Evolutionary conservation across 1,140 invertebrate genomes (phyloP), one percentile per base, ranked within the genome.

Genomic region (Drosophila sp.): DNA sequence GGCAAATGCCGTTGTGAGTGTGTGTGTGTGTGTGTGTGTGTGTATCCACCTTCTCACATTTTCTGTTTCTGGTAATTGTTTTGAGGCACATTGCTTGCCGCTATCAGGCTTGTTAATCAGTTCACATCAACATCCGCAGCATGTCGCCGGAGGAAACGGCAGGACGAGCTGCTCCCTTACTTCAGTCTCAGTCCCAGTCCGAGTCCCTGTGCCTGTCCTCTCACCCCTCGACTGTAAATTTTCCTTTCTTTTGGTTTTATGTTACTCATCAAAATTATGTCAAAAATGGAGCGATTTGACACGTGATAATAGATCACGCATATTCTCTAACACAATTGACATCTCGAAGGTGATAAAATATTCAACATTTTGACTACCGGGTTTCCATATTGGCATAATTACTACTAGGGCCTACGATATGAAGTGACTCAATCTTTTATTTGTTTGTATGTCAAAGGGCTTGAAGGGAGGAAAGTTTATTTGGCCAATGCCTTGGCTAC

Each of bases 71-170:
- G 41, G 58, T 66, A 76, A 87, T 85, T 86, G 82, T 76, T 68
- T 50, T 50, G 44, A 65, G 66, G 50, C 64, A 72, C 40, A 23
- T 50, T 50, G 44, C 23, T 33, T 8, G 44, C 60, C 33, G 67
- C 66, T 90, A 90, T 90, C 89, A 63, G 89, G 70, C 89, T 85
- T 84, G 89, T 89, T 90, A 90, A 90, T 90, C 86, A 86, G 72
- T 76, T 82, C 69, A 74, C 63, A 82, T 70, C 66, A 50, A 50
- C 44, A 50, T 50, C 44, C 25, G 27, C 44, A 50, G 44, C 44
- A 50, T 50, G 44, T 50, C 27, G 44, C 44, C 44, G 44, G 44
- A 50, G 27, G 44, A 23, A 50, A 50, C 23, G 44, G 23, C 23
- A 47, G 44, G 44, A 47, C 73, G 41, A 76, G 60, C 17, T 47